Evolutionary conservation across 2,888 invertebrate genomes (phyloP), one percentile per base, ranked within the genome.

Genomic region (Hipparchia sbordonii): DNA sequence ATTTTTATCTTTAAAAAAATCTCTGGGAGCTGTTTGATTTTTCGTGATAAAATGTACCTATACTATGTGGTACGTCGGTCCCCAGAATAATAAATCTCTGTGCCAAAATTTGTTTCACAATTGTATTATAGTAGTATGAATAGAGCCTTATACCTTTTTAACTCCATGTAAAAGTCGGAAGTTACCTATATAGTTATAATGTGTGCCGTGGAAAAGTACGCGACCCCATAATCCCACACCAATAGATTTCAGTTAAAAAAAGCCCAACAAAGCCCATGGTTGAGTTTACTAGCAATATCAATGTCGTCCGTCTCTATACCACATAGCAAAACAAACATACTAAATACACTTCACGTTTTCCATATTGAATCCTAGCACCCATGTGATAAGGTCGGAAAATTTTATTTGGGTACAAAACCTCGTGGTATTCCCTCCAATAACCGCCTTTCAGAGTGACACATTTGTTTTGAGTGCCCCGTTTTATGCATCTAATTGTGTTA

Each of bases 401-500:
- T 23, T 10, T 70, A 59, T 51, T 8, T 6, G 4, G 8, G 13
- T 45, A 6, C 10, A 61, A 70, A 56, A 57, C 51, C 62, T 23
- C 13, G 9, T 67, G 45, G 72, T 67, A 45, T 45, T 12, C 51
- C 62, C 39, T 69, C 67, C 74, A 74, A 74, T 74, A 70, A 72
- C 74, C 67, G 67, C 60, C 67, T 74, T 66, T 72, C 52, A 68
- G 52, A 74, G 62, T 70, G 74, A 74, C 70, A 72, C 74, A 72
- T 74, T 74, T 72, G 70, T 72, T 74, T 70, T 72, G 72, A 74
- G 72, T 67, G 70, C 70, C 61, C 67, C 70, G 65, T 69, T 72
- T 70, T 72, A 72, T 74, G 62, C 72, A 70, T 74, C 74, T 74
- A 74, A 74, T 74, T 74, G 74, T 72, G 74, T 74, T 74, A 72